Percentiles rank a stretch among this genome's conserved stretches.
Evolutionary conservation across 2,797 vertebrate species (phyloP).

Genomic region (Syngnathus acus): DNA sequence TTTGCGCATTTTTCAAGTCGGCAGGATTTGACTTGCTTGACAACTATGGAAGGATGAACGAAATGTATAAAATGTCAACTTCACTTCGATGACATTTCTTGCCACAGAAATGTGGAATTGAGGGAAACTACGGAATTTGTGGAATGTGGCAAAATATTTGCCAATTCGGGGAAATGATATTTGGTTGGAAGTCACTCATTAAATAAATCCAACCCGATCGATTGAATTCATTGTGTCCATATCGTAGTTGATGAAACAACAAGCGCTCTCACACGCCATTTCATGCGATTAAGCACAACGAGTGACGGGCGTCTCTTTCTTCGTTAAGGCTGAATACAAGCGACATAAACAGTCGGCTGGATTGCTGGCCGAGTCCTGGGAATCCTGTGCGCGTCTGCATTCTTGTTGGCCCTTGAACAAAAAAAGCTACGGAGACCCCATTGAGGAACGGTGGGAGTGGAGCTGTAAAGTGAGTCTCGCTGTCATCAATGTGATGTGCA

Average conservation of each 20-base stretch:
- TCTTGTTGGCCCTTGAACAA: slow-evolving; percentile 38
- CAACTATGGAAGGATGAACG: too few relatives aligned
- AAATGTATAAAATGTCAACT: background rate
- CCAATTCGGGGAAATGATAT: too few relatives aligned
- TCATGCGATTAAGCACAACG: background rate
- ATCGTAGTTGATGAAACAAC: background rate
- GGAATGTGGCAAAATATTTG: too few relatives aligned
- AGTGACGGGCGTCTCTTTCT: background rate
- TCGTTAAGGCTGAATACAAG: slow-evolving; percentile 14
- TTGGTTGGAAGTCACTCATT: too few relatives aligned
- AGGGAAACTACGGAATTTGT: too few relatives aligned
- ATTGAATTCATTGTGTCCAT: background rate
- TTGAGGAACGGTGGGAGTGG: slow-evolving; percentile 40
- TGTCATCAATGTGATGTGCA: slow-evolving; percentile 59
- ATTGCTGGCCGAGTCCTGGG: slow-evolving; percentile 43
- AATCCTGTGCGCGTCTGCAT: slow-evolving; percentile 53
- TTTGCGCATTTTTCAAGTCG: background rate
- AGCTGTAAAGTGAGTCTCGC: slow-evolving; percentile 54
- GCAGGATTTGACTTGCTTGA: background rate
- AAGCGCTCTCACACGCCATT: background rate
- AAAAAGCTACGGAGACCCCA: slow-evolving; percentile 40
- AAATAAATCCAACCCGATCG: too few relatives aligned
- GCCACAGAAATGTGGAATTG: too few relatives aligned
- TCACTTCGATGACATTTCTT: background rate
- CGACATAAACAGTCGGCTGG: slow-evolving; percentile 19